phyloP scores from a whole-genome alignment of 2,797 vertebrate species.

The Epinephelus awoara region DNA sequence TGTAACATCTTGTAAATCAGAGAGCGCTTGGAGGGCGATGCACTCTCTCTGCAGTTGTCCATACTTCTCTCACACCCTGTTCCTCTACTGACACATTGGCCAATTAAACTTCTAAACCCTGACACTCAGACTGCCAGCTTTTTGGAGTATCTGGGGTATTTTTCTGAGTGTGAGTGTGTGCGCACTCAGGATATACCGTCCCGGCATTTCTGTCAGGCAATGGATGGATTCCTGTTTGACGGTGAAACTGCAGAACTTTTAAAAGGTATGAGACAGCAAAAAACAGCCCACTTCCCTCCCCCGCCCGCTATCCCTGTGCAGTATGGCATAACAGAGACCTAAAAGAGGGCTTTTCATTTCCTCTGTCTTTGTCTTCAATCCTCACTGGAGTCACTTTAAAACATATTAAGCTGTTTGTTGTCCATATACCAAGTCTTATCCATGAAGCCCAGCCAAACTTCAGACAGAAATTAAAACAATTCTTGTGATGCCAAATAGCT shows the following conservation, averaged over 20 bases:
- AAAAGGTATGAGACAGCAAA: slow-evolving; percentile 63
- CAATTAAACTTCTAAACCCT: slow-evolving; percentile 77
- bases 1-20: slow-evolving; percentile 56
- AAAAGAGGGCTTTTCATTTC: slow-evolving; percentile 53
- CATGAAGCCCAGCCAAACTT: slow-evolving; percentile 54
- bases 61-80: slow-evolving; percentile 56
- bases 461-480: slow-evolving; percentile 43
- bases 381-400: slow-evolving; percentile 67
- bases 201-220: slow-evolving; percentile 47
- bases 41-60: slow-evolving; percentile 54
- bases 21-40: slow-evolving; percentile 34
- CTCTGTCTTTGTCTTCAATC: slow-evolving; percentile 35
- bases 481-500: slow-evolving; percentile 65
- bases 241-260: slow-evolving; percentile 55
- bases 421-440: slow-evolving; percentile 33
- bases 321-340: slow-evolving; percentile 39
- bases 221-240: slow-evolving; percentile 47
- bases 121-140: slow-evolving; percentile 55
- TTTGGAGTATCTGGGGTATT: slow-evolving; percentile 50
- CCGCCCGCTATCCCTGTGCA: slow-evolving; percentile 20
- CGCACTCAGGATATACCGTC: slow-evolving; percentile 20
- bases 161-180: slow-evolving; percentile 14
- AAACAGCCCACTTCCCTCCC: slow-evolving; percentile 21
- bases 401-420: slow-evolving; percentile 64
- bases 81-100: slow-evolving; percentile 68